Conservation (phyloP, 2,113 vertebrate species). For the Rattus rattus region DNA sequence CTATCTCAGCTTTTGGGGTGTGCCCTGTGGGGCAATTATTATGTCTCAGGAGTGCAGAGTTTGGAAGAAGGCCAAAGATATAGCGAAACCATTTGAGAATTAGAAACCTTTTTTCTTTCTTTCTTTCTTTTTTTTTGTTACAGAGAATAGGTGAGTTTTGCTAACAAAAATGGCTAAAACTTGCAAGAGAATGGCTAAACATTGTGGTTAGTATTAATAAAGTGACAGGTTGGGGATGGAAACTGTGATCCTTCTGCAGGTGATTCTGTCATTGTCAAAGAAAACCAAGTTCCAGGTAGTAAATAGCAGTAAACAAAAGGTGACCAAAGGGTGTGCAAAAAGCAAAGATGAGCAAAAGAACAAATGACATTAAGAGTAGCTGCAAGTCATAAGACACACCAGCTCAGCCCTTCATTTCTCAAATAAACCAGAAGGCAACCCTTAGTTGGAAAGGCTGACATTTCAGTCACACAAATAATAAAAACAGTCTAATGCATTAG, state of each 20-base stretch:
- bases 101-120: neutral
- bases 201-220: neutral
- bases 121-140: neutral
- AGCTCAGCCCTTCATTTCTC: constrained; percentile 64
- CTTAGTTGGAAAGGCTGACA: constrained; percentile 39
- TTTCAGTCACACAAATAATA: constrained; percentile 62
- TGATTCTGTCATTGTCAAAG: neutral
- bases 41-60: neutral
- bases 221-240: neutral
- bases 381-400: neutral
- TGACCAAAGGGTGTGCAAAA: neutral
- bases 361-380: neutral
- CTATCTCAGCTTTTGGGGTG: constrained; percentile 11
- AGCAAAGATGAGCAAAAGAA: neutral
- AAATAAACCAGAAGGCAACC: constrained; percentile 70
- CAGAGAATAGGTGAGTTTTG: neutral
- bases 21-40: neutral
- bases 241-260: neutral
- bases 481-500: constrained; percentile 68
- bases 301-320: neutral
- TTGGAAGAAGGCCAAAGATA: neutral
- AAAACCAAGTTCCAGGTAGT: neutral
- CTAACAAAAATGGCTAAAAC: constrained; percentile 1
- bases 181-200: neutral
- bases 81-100: neutral